Evolutionary conservation across 2,113 vertebrate species (phyloP), one percentile per base, ranked within the genome.

Genomic region (Lycaon pictus): DNA sequence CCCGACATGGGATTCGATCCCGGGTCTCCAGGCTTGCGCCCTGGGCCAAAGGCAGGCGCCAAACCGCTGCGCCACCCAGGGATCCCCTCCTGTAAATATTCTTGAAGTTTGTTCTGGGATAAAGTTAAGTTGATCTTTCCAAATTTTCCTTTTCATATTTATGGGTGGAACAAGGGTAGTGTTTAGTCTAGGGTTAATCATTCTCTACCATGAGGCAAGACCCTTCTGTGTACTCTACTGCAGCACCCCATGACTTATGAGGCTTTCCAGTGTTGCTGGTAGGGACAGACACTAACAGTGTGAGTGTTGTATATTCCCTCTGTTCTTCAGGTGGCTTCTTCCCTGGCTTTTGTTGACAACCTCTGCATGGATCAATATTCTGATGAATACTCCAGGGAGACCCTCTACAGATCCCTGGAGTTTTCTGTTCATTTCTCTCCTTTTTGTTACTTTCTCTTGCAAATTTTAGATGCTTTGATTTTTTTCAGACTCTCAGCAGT

Each of bases 81-180:
- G n/a, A n/a, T n/a, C n/a, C n/a, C n/a, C n/a, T 88, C 12, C 29
- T 92, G 22, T 81, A 91, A 85, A 17, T 96, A 48, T 93, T 92
- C 2, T 76, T 85, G 9, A 88, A 11, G 86, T 91, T 69, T 85
- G 3, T 56, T 90, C 37, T 65, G 55, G 22, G 19, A 88, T 76
- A 11, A 4, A 72, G 35, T 56, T 92, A 93, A 89, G 9, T 83
- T 90, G n/a, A 67, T 35, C 37, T 89, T 96, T 97, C 62, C 25
- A 77, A n/a, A 15, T 35, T 27, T 77, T 96, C 27, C 25, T 89
- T 82, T 95, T 83, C 65, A 29, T 17, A 72, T 76, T 76, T 89
- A 9, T 69, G 48, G 32, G 0, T 77, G 13, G 4, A 74, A n/a
- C 17, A 25, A 74, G 27, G 74, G 23, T 20, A 12, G 56, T 63